phyloP scores from a whole-genome alignment of 2,113 vertebrate species.

The Physeter macrocephalus region DNA sequence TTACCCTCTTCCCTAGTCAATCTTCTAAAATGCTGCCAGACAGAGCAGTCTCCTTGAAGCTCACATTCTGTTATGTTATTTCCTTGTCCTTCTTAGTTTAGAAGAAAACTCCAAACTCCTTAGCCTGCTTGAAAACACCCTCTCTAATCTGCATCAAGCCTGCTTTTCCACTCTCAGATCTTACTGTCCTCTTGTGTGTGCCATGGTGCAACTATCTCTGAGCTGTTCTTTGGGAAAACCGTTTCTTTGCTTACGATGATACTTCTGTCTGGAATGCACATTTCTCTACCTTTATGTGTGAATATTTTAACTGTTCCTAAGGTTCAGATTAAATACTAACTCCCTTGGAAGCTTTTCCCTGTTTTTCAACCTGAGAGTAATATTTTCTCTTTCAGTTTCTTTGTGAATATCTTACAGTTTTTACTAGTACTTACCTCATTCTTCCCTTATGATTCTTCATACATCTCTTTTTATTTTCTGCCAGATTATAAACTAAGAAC shows the following conservation, averaged over 20 bases:
- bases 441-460: background rate
- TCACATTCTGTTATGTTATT: background rate
- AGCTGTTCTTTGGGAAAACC: background rate
- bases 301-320: background rate
- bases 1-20: background rate
- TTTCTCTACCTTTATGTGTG: background rate
- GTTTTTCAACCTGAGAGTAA: background rate
- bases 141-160: background rate
- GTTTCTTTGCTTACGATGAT: background rate
- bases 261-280: background rate
- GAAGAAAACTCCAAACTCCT: background rate
- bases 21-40: background rate
- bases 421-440: background rate
- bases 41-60: background rate
- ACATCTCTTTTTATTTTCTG: background rate
- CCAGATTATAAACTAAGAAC: background rate
- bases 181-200: rapidly evolving
- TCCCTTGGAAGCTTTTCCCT: background rate
- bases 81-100: background rate
- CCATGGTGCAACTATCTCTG: background rate
- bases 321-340: background rate
- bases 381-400: background rate
- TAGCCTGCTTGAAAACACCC: background rate
- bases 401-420: background rate
- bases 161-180: background rate